phyloP scores from a whole-genome alignment of 1,140 invertebrate genomes.

The Anthonomus grandis region DNA sequence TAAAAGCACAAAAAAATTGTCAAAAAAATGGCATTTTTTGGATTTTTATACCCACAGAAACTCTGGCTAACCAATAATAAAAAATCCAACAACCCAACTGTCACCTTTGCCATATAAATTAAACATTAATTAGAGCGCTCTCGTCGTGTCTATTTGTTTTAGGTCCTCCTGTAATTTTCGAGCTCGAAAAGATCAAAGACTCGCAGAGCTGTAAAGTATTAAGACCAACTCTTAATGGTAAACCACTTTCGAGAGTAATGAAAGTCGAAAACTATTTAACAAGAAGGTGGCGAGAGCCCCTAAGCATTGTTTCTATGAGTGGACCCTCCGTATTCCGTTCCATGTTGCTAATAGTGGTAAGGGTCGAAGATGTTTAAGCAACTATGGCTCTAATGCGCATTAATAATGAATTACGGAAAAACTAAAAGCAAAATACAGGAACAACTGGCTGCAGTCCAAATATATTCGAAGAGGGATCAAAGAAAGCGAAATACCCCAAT shows the following conservation, averaged over 20 bases:
- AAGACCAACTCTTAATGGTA: constrained; percentile 22
- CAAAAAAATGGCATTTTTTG: too few species aligned
- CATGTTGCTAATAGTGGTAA: constrained; percentile 12
- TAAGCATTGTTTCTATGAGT: constrained; percentile 23
- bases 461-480: too few species aligned
- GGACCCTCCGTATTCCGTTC: constrained; percentile 20
- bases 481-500: constrained; percentile 4
- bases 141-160: constrained; percentile 5
- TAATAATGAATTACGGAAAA: too few species aligned
- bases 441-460: too few species aligned
- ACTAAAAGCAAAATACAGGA: too few species aligned
- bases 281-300: constrained; percentile 20
- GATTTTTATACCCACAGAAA: too few species aligned
- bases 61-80: too few species aligned
- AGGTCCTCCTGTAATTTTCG: constrained; percentile 7
- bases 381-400: too few species aligned
- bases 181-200: constrained; percentile 13
- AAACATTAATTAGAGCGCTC: too few species aligned
- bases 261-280: constrained; percentile 27
- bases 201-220: constrained; percentile 12
- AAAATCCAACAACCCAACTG: too few species aligned
- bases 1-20: too few species aligned
- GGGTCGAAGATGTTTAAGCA: constrained; percentile 20
- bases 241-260: constrained; percentile 23
- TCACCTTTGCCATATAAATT: too few species aligned